These are phyloP conservation scores for Chrysolina oricalcia DNA, from an alignment of 2,888 invertebrate genomes.

Conservation along the genomic window DNA sequence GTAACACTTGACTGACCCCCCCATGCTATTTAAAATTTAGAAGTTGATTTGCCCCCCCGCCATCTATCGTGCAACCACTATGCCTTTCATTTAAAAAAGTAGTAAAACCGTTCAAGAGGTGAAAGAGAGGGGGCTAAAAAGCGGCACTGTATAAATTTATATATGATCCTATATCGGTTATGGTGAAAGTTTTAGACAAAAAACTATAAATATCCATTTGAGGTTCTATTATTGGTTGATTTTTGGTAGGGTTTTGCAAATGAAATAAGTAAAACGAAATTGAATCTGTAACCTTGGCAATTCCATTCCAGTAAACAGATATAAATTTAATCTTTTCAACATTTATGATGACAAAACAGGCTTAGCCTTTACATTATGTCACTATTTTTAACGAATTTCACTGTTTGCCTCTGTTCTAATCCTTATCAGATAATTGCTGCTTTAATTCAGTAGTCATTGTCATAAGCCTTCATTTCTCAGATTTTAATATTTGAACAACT, in stretches of 20 bases:
- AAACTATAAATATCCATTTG: no score
- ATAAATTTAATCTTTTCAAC: constrained; percentile 34
- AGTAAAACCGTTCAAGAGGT: no score
- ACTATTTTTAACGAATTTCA: constrained; percentile 54
- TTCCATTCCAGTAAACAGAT: constrained; percentile 21
- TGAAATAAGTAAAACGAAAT: not conserved
- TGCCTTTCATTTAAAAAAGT: no score
- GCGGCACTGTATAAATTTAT: no score
- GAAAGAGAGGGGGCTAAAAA: no score
- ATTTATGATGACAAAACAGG: constrained; percentile 45
- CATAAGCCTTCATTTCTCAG: constrained; percentile 53
- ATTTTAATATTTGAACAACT: constrained; percentile 49
- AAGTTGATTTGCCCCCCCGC: no score
- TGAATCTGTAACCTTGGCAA: not conserved
- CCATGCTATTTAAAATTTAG: no score
- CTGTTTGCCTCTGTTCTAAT: constrained; percentile 56
- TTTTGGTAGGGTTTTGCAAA: not conserved
- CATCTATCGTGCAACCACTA: no score
- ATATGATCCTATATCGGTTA: no score
- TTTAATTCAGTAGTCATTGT: constrained; percentile 55
- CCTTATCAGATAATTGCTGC: constrained; percentile 52
- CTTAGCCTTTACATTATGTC: constrained; percentile 50
- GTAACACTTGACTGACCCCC: no score
- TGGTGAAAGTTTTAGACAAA: no score
- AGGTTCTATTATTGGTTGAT: no score